Base-by-base conservation (phyloP, 1,140 invertebrate species). In the Caerostris darwini region DNA sequence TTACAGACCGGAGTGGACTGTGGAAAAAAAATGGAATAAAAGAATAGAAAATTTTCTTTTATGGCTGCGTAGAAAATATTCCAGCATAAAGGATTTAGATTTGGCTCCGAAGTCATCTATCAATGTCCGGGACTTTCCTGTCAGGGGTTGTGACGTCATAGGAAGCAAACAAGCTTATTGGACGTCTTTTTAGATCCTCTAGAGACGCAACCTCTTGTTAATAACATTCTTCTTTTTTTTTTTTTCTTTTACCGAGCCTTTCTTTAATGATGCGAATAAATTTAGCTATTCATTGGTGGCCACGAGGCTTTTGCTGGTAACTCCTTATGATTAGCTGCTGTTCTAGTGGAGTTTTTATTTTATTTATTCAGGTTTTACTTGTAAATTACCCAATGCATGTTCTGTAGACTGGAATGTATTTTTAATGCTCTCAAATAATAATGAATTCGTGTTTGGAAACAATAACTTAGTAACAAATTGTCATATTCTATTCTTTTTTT, bases 131-230 rank as follows among this genome's bases (percentile, higher is more conserved):
- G 59, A 59, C 86, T 88, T 64, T 88, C 86, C 86, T 88, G 86
- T 88, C 86, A 88, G 50, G 19, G 53, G 14, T 5, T 19, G 86
- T 88, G 86, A 88, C 86, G 86, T 88, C 86, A 88, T 53, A 57
- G 86, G 50, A 88, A 64, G 86, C 86, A 88, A 88, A 88, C 86
- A 64, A 88, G 86, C 86, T 88, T 88, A 88, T 88, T 88, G 86
- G 86, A 88, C 56, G 86, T 88, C 86, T 67, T 88, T 53, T 88
- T 88, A 50, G 53, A 12, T 88, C 50, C 59, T 88, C 86, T 53
- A 58, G 83, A 59, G 83, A 85, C 53, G 50, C 59, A 14, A 53
- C 34, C 61, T 19, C 86, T 57, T 88, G 59, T 67, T 88, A 67
- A 88, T 67, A 67, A 86, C 56, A 57, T 17, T 81, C 10, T 53